Percentiles rank a stretch among this genome's conserved stretches.
Conservation (phyloP, 2,113 vertebrate genomes). For the Kryptolebias marmoratus region DNA sequence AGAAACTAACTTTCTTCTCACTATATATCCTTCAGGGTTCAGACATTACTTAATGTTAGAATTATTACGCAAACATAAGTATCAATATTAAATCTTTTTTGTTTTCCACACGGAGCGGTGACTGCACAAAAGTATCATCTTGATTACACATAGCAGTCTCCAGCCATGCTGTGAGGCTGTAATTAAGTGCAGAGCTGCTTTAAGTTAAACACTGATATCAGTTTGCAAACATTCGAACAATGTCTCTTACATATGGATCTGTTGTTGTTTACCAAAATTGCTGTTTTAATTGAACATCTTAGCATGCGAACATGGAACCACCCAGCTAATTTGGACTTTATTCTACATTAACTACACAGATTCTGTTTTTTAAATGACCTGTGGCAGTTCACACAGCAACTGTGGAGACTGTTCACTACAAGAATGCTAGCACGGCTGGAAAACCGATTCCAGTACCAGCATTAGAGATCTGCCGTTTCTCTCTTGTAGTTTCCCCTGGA, state of each 20-base stretch:
- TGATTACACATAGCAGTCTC: background rate
- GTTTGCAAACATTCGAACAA: background rate
- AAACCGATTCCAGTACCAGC: background rate
- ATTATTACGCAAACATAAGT: constrained; percentile 1
- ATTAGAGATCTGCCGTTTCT: background rate
- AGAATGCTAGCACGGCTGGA: background rate
- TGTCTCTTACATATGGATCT: background rate
- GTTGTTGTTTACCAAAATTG: background rate
- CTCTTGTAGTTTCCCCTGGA: constrained; percentile 89
- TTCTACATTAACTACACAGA: too few relatives aligned
- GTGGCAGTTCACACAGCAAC: background rate
- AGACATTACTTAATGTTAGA: background rate
- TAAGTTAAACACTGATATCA: background rate
- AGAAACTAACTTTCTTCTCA: background rate
- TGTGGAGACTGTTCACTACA: background rate
- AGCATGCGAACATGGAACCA: too few relatives aligned
- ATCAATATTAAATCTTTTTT: background rate
- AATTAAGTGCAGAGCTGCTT: background rate
- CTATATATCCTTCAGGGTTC: background rate
- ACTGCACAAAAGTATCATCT: background rate
- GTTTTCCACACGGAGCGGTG: background rate
- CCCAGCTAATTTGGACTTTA: too few relatives aligned
- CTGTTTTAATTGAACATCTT: too few relatives aligned
- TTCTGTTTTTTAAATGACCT: background rate
- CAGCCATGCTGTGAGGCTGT: constrained; percentile 1